Conservation (phyloP, 2,113 vertebrate genomes). For the Notothenia rossii region DNA sequence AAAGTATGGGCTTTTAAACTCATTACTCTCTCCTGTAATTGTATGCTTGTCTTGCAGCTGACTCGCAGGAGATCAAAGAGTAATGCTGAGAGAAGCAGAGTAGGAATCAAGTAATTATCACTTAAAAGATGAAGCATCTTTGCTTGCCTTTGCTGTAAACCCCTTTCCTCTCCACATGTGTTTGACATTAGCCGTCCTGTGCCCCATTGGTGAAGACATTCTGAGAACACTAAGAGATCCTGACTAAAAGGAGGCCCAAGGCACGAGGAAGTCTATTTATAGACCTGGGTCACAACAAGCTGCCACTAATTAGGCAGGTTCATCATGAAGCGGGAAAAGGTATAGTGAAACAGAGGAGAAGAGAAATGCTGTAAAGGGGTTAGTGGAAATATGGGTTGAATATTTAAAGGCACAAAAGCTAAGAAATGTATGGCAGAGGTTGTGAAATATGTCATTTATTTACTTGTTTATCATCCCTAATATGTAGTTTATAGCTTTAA, state of each 20-base stretch:
- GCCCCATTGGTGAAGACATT: conserved; percentile 70
- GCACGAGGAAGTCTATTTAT: conserved; percentile 73
- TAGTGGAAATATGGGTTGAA: neutral
- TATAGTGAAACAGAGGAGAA: conserved; percentile 10
- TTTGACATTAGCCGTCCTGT: conserved; percentile 74
- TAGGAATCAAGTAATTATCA: conserved; percentile 71
- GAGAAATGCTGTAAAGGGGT: neutral
- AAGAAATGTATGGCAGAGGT: neutral
- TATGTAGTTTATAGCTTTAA: neutral
- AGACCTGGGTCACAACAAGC: conserved; percentile 62
- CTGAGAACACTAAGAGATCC: conserved; percentile 47
- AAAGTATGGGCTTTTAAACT: conserved; percentile 50
- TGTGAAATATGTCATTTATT: neutral
- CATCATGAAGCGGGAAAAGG: conserved; percentile 26
- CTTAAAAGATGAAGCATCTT: conserved; percentile 68
- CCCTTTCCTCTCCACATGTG: conserved; percentile 70
- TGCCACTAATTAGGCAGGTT: conserved; percentile 68
- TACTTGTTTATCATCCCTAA: neutral
- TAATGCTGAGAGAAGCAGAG: conserved; percentile 47
- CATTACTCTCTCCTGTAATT: conserved; percentile 66
- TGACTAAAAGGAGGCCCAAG: conserved; percentile 48
- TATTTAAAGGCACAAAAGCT: neutral
- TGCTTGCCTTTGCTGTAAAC: conserved; percentile 53
- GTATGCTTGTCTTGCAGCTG: conserved; percentile 48
- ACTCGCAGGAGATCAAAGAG: conserved; percentile 59